Evolutionary conservation across 1,140 invertebrate genomes (phyloP), one percentile per base, ranked within the genome.

Genomic region (Zaprionus inermis): DNA sequence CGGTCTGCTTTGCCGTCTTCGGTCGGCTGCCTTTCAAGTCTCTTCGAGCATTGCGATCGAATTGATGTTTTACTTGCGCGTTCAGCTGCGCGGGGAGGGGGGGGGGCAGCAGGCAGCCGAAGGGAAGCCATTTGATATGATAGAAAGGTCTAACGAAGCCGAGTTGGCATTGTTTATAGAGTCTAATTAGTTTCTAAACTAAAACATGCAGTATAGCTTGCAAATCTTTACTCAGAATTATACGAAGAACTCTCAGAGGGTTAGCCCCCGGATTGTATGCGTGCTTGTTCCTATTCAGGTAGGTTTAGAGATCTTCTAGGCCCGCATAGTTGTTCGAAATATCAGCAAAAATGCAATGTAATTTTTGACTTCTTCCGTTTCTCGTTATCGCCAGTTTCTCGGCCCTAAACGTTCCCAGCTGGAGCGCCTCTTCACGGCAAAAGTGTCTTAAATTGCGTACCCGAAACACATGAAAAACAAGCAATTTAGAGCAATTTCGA

Each of bases 401-500:
- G 11, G 46, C 44, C 14, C 16, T 64, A 55, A 57, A 38, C 41
- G 61, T 49, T 56, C 34, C 34, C 28, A 52, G 60, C 20, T 56
- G 52, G 38, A 61, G 65, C 57, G 65, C 30, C 67, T 51, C 30
- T 68, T 55, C 72, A 88, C 83, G 72, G 83, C 76, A 88, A 88
- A 88, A 88, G 84, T 88, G 80, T 89, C 70, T 88, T 80, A 83
- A 79, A 82, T 74, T 77, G 69, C 70, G 63, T 67, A 59, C 46
- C 51, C 68, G 16, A 73, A 59, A 68, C 70, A 83, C 72, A 67
- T 73, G 58, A 60, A 71, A 71, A 76, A 70, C 32, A 88, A 84
- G 84, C 83, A 89, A 89, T 88, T 88, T 83, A 60, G 80, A 79
- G 77, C 83, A 88, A 88, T 88, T 88, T 88, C 84, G 84, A 88